A percentile compares a stretch with the other conserved stretches of the same genome.
These are phyloP conservation scores for Cremastinae sp. DNA, from an alignment of 2,888 invertebrate genomes.

Conservation along the genomic window DNA sequence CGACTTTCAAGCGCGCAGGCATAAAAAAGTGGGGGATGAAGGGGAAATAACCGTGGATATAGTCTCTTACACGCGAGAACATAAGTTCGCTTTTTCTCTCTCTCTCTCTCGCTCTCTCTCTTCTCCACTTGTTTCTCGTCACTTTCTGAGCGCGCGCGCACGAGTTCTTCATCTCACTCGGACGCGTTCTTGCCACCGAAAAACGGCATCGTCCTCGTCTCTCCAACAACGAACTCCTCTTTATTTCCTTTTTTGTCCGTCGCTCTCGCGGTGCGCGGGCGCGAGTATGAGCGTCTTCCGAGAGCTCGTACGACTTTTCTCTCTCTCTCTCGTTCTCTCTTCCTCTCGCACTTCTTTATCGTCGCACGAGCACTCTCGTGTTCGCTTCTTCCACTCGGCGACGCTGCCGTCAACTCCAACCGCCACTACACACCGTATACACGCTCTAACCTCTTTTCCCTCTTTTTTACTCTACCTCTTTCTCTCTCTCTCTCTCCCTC, in stretches of 20 bases:
- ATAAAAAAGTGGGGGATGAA: not conserved
- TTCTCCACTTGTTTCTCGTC: constrained; percentile 6
- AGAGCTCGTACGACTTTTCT: constrained; percentile 47
- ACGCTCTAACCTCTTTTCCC: constrained; percentile 75
- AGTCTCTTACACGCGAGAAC: constrained; percentile 3
- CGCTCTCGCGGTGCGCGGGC: constrained; percentile 57
- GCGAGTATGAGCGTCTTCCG: constrained; percentile 56
- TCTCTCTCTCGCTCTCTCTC: constrained; percentile 32
- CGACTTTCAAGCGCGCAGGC: constrained; percentile 1
- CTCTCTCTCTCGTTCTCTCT: constrained; percentile 31
- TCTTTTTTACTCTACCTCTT: constrained; percentile 76
- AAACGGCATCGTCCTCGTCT: constrained; percentile 63
- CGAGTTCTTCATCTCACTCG: constrained; percentile 10
- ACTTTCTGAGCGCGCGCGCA: not conserved
- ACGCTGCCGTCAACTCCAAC: constrained; percentile 67
- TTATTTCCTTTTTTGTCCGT: constrained; percentile 60
- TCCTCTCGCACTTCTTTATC: constrained; percentile 72
- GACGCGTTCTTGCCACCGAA: not conserved
- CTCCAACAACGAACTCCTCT: constrained; percentile 45
- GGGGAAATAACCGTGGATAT: constrained; percentile 14
- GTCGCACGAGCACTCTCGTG: constrained; percentile 22
- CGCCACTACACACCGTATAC: constrained; percentile 74
- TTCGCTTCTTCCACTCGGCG: constrained; percentile 72
- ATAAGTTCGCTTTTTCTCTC: constrained; percentile 26
- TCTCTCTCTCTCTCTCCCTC: constrained; percentile 21